Base-by-base conservation (phyloP, 2,888 invertebrate species). In the Empis stercorea region DNA sequence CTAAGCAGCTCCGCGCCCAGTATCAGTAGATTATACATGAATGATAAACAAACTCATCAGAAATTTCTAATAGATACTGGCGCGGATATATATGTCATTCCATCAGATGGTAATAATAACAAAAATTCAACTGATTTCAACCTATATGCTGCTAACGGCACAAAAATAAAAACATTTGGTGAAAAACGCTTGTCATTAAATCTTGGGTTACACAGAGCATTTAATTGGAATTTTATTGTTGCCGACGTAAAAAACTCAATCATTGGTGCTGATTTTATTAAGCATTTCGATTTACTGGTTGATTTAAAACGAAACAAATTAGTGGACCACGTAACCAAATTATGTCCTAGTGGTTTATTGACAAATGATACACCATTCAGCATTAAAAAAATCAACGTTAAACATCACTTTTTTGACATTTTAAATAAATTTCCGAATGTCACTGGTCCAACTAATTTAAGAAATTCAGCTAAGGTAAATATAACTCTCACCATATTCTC, bases 211-310 rank as follows among this genome's bases (percentile, higher is more conserved):
- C 57, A 54, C 3, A 50, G 53, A 7, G 42, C 48, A 9, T 56
- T 55, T 36, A 40, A 30, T 7, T 56, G 56, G 56, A 51, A 48
- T 17, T 57, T 58, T 39, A 47, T 52, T 20, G 42, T 56, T 16
- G 56, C 55, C 2, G 52, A 58, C 3, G 55, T 58, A 2, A 39
- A 51, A 1, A n/a, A 45, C 14, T 52, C 56, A 30, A 57, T 56
- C 17, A 50, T 55, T 2, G 54, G 55, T 2, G 54, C 55, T 1
- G 57, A 58, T 38, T 57, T 56, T 40, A 30, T 54, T 5, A 34
- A 39, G 13, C 46, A 52, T n/a, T 48, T 46, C 15, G 41, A 48
- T 4, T 36, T 54, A 9, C 30, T 50, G 7, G 48, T 52, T 2
- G 52, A 53, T 20, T 32, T 54, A 10, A 46, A 43, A n/a, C 32